Percentiles rank a stretch among this genome's conserved stretches.
These are phyloP conservation scores for Manis crassicaudata DNA, from an alignment of 2,797 vertebrate species.

Conservation along the genomic window DNA sequence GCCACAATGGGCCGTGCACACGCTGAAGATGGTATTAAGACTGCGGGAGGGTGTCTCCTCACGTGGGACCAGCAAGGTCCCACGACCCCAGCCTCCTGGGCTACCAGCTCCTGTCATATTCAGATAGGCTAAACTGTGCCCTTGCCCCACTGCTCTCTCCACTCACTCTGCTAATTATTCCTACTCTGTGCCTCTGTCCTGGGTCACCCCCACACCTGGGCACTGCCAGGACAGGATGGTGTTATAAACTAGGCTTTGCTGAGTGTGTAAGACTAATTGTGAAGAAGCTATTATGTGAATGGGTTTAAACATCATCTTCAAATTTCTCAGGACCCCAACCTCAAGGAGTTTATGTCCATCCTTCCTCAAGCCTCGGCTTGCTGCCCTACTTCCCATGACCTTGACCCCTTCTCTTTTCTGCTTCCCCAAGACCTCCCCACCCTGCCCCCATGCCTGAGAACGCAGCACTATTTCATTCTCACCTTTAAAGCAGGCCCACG, in stretches of 20 bases:
- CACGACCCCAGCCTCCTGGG: background rate
- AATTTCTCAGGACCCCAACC: background rate
- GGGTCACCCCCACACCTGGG: background rate
- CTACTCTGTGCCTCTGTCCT: rapidly evolving
- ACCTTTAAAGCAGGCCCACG: rapidly evolving
- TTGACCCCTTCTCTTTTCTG: background rate
- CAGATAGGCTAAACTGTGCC: background rate
- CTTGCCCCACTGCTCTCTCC: rapidly evolving
- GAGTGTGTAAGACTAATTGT: background rate
- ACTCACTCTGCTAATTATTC: background rate
- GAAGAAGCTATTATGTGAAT: background rate
- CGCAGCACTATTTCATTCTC: background rate
- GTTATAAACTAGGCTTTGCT: background rate
- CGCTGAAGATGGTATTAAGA: too few species aligned
- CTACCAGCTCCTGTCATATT: background rate
- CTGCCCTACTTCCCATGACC: background rate
- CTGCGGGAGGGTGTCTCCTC: too few species aligned
- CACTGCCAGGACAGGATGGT: rapidly evolving
- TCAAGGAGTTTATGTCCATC: background rate
- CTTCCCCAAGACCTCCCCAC: background rate
- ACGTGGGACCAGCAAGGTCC: background rate
- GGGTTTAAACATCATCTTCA: too few species aligned
- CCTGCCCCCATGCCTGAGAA: too few species aligned
- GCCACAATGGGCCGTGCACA: rapidly evolving
- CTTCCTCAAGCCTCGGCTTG: background rate